These are phyloP conservation scores for Drosophila austrosaltans DNA, from an alignment of 2,888 invertebrate genomes.

Conservation along the genomic window DNA sequence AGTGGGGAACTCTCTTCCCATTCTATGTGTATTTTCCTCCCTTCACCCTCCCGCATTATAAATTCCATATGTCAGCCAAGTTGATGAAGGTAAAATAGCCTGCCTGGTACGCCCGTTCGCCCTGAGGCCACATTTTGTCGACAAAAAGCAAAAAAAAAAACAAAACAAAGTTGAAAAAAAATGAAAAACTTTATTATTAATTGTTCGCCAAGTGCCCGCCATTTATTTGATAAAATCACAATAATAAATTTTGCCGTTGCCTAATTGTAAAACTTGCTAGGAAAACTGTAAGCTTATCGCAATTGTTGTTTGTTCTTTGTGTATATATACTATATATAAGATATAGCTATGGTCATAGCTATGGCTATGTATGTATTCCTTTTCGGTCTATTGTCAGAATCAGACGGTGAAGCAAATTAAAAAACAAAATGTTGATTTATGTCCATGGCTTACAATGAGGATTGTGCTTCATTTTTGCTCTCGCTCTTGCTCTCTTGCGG, in stretches of 20 bases:
- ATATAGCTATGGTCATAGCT: neutral
- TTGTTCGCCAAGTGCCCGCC: constrained; percentile 73
- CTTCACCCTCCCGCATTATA: constrained; percentile 63
- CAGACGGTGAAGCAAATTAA: constrained; percentile 69
- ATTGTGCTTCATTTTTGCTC: constrained; percentile 43
- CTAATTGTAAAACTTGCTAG: constrained; percentile 73
- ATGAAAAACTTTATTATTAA: constrained; percentile 67
- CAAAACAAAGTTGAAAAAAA: constrained; percentile 18
- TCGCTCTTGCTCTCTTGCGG: constrained; percentile 27
- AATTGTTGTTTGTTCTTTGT: constrained; percentile 38
- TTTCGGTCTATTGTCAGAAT: constrained; percentile 67
- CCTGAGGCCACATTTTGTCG: constrained; percentile 56
- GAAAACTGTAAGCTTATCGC: constrained; percentile 52
- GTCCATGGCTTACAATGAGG: constrained; percentile 38
- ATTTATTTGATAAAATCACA: constrained; percentile 73
- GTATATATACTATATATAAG: constrained; percentile 13
- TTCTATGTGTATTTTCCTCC: constrained; percentile 30
- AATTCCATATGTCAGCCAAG: constrained; percentile 76
- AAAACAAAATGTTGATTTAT: constrained; percentile 76
- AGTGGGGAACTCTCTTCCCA: neutral
- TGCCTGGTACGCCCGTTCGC: constrained; percentile 16
- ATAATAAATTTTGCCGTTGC: constrained; percentile 68
- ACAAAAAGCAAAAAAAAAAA: constrained; percentile 16
- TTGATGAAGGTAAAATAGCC: constrained; percentile 72
- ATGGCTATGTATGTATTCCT: constrained; percentile 21